A percentile compares a stretch with the other conserved stretches of the same genome.
These are phyloP conservation scores for Halcyon leucocephala DNA, from an alignment of 2,797 vertebrate species.

Conservation along the genomic window DNA sequence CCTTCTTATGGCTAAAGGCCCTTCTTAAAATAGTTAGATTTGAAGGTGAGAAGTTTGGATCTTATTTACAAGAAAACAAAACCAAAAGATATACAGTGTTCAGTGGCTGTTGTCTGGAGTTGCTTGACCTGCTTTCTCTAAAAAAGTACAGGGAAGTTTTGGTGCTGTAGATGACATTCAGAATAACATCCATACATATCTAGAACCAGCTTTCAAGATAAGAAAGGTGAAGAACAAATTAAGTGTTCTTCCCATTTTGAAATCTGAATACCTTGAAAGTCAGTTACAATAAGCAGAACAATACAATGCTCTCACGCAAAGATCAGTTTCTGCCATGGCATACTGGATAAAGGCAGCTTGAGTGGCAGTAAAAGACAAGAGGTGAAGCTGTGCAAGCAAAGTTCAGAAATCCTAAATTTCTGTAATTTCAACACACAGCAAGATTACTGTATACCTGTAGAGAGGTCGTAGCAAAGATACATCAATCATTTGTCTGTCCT, in stretches of 20 bases:
- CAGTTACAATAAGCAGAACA: background rate
- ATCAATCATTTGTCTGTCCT: conserved; percentile 88
- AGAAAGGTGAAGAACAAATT: background rate
- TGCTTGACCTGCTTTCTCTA: background rate
- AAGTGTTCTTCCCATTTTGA: background rate
- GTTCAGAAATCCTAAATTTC: background rate
- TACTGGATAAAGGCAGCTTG: background rate
- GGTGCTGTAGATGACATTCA: background rate
- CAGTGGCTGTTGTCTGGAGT: background rate
- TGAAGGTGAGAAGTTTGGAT: background rate
- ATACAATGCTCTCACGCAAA: background rate
- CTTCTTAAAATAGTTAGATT: background rate
- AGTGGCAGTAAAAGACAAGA: background rate
- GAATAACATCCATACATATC: background rate
- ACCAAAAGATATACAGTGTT: background rate
- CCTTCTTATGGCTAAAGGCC: background rate
- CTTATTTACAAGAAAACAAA: background rate
- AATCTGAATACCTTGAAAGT: background rate
- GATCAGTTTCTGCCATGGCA: background rate
- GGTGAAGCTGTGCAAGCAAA: background rate
- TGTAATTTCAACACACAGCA: background rate
- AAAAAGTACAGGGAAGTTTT: background rate
- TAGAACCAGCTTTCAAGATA: background rate
- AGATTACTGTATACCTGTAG: conserved; percentile 80
- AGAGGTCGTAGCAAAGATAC: conserved; percentile 84